Conservation (phyloP, 2,888 invertebrate genomes). For the Ophioninae sp. region DNA sequence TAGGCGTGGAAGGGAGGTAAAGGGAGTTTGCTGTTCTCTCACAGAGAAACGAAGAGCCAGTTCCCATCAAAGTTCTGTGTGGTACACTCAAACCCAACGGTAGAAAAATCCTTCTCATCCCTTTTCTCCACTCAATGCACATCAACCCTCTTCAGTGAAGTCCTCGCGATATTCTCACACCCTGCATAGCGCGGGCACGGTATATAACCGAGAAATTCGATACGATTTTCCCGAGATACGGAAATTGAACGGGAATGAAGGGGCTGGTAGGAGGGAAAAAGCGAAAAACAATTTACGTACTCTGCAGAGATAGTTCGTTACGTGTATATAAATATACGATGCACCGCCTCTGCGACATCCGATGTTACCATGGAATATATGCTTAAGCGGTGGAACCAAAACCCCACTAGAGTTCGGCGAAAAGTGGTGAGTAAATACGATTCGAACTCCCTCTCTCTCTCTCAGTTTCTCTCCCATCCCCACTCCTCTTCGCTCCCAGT, state of each 20-base stretch:
- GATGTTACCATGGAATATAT: constrained; percentile 45
- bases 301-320: constrained; percentile 37
- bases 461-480: background rate
- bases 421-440: constrained; percentile 62
- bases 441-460: constrained; percentile 30
- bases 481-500: constrained; percentile 1
- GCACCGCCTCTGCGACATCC: constrained; percentile 36
- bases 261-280: constrained; percentile 20
- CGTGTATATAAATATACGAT: constrained; percentile 28
- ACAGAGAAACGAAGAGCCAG: constrained; percentile 19
- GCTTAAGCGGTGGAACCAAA: constrained; percentile 46
- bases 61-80: constrained; percentile 52
- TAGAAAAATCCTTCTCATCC: constrained; percentile 56
- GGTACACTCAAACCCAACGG: constrained; percentile 45
- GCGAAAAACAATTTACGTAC: constrained; percentile 58
- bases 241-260: constrained; percentile 61
- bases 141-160: constrained; percentile 37
- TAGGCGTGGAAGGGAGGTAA: background rate
- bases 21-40: constrained; percentile 14
- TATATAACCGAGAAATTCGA: constrained; percentile 45
- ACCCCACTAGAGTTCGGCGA: constrained; percentile 42
- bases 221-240: constrained; percentile 56
- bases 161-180: constrained; percentile 34
- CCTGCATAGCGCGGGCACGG: constrained; percentile 5
- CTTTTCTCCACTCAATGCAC: constrained; percentile 19